Evolutionary conservation across 1,140 invertebrate species (phyloP).

Genomic region (Pseudomyrmex dendroicus): DNA sequence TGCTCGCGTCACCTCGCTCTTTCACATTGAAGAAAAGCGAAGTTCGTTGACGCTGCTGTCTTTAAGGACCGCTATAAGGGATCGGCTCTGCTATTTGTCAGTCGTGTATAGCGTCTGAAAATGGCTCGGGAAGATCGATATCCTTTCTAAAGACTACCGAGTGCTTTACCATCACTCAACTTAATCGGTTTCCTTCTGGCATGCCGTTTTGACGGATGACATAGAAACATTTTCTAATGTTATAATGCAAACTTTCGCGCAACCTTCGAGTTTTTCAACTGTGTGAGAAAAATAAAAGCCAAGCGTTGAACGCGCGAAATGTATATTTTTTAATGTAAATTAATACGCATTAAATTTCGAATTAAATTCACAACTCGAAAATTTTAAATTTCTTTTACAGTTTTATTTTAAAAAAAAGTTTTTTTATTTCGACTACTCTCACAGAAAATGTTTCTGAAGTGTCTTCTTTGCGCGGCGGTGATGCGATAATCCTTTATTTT

Average conservation of each 20-base stretch:
- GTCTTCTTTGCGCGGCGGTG: conserved; percentile 19
- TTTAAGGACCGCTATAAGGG: conserved; percentile 58
- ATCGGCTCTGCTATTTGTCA: conserved; percentile 63
- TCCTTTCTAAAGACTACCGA: neutral
- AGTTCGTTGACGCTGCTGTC: conserved; percentile 44
- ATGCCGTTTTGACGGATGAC: neutral
- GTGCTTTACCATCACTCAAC: neutral
- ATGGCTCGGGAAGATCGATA: conserved; percentile 32
- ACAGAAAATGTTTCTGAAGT: neutral
- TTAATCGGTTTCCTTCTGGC: conserved; percentile 1
- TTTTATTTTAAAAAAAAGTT: neutral
- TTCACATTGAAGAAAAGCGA: conserved; percentile 61
- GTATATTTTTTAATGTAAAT: neutral
- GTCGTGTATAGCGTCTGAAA: neutral
- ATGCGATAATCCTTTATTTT: conserved; percentile 32
- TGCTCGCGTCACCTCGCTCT: conserved; percentile 46
- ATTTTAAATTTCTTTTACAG: neutral
- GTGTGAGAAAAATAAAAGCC: no score
- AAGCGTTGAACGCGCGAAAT: neutral
- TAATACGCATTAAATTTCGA: neutral
- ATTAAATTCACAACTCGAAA: no score
- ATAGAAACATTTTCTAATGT: neutral
- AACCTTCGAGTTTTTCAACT: no score
- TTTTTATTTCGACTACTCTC: no score
- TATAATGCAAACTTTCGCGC: no score